These are phyloP conservation scores for Colletes collaris DNA, from an alignment of 2,888 invertebrate species.

Conservation along the genomic window DNA sequence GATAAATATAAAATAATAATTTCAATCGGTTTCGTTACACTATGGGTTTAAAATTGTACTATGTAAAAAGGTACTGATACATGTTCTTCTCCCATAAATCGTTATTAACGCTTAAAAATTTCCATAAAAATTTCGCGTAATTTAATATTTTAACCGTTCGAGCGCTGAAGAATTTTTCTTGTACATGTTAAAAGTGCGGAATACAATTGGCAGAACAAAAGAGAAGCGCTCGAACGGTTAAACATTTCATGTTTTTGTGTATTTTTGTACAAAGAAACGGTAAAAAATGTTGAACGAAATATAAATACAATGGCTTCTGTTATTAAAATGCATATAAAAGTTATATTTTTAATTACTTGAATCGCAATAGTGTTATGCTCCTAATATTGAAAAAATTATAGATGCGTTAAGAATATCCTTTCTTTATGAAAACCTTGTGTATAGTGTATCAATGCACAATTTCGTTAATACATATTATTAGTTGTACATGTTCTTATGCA, in stretches of 20 bases:
- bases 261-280: constrained; percentile 30
- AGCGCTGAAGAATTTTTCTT: too few relatives aligned
- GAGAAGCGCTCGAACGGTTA: background rate
- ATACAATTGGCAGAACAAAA: too few relatives aligned
- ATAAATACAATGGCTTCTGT: constrained; percentile 21
- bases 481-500: constrained; percentile 37
- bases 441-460: constrained; percentile 41
- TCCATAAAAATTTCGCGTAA: constrained; percentile 35
- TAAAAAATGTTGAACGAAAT: constrained; percentile 31
- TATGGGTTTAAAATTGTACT: too few relatives aligned
- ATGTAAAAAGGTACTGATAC: background rate
- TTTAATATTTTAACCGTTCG: background rate
- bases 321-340: constrained; percentile 49
- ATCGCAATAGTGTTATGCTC: constrained; percentile 17
- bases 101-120: constrained; percentile 24
- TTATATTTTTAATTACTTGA: constrained; percentile 34
- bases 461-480: constrained; percentile 45
- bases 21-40: background rate
- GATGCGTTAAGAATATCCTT: constrained; percentile 15
- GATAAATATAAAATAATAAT: background rate
- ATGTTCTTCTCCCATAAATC: constrained; percentile 14
- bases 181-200: too few relatives aligned
- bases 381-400: constrained; percentile 51
- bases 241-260: constrained; percentile 9
- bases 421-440: constrained; percentile 27